Conservation (phyloP, 2,113 vertebrate genomes). For the Lampris megalopsis region DNA sequence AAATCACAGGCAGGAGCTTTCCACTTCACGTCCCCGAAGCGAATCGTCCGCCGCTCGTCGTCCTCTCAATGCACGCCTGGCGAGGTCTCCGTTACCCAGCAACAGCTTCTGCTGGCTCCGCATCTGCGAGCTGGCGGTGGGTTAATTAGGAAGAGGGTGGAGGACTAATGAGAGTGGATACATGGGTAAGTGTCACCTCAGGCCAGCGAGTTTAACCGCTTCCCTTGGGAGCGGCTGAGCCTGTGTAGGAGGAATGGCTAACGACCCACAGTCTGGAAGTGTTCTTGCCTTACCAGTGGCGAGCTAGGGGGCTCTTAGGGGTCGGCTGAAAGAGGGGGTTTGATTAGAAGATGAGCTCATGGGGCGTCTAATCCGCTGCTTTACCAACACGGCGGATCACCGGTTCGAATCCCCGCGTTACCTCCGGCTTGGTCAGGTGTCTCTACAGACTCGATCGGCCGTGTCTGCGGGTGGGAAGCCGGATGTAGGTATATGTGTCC, state of each 20-base stretch:
- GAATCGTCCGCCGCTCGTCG: conserved; percentile 38
- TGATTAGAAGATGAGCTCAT: conserved; percentile 15
- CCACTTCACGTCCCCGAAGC: conserved; percentile 23
- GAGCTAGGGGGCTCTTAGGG: background rate
- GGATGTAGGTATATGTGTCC: too few species aligned
- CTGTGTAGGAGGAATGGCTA: conserved; percentile 35
- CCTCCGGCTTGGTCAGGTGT: too few species aligned
- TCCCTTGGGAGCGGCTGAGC: conserved; percentile 35
- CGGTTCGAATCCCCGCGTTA: too few species aligned
- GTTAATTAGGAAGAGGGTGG: conserved; percentile 52
- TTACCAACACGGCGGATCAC: too few species aligned
- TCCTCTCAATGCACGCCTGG: conserved; percentile 34
- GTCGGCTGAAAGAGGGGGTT: background rate
- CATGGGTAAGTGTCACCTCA: conserved; percentile 55
- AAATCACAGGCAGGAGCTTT: too few species aligned
- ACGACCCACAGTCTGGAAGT: conserved; percentile 21
- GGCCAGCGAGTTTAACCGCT: conserved; percentile 64
- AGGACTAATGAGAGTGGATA: conserved; percentile 57
- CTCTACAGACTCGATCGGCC: too few species aligned
- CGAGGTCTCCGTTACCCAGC: conserved; percentile 52
- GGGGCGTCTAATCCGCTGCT: too few species aligned
- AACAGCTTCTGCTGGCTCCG: conserved; percentile 51
- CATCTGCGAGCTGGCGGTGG: conserved; percentile 24
- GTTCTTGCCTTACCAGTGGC: conserved; percentile 47
- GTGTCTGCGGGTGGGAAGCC: too few species aligned